Conservation (phyloP, 2,888 invertebrate species). For the Tetramorium bicarinatum region DNA sequence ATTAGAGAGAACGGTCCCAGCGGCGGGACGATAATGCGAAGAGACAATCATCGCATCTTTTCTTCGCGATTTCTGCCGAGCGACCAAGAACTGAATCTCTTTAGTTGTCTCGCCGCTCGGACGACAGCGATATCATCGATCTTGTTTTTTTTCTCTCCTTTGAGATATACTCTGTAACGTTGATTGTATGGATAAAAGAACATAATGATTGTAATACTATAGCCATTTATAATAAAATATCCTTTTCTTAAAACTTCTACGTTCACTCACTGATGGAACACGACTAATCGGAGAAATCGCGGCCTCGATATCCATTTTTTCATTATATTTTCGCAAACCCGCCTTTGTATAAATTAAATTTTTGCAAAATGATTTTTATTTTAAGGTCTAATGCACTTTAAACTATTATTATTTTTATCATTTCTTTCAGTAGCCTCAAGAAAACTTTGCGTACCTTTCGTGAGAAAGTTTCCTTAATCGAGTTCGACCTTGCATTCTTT, state of each 20-base stretch:
- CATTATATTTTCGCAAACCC: neutral
- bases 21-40: constrained; percentile 15
- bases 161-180: constrained; percentile 68
- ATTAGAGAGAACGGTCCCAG: constrained; percentile 24
- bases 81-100: constrained; percentile 13
- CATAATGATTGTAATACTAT: constrained; percentile 66
- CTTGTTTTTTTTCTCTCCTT: constrained; percentile 54
- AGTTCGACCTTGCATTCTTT: constrained; percentile 1
- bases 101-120: constrained; percentile 35
- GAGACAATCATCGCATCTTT: constrained; percentile 30
- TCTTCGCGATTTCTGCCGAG: neutral
- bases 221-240: constrained; percentile 82
- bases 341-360: neutral
- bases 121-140: constrained; percentile 23
- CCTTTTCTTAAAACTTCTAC: constrained; percentile 77
- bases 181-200: constrained; percentile 72
- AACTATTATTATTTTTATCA: neutral
- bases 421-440: neutral
- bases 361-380: neutral
- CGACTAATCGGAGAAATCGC: neutral
- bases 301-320: neutral
- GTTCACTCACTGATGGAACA: neutral
- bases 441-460: neutral
- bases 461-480: neutral
- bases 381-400: neutral